Base-by-base conservation (phyloP, 1,140 invertebrate species). In the Sogatella furcifera region DNA sequence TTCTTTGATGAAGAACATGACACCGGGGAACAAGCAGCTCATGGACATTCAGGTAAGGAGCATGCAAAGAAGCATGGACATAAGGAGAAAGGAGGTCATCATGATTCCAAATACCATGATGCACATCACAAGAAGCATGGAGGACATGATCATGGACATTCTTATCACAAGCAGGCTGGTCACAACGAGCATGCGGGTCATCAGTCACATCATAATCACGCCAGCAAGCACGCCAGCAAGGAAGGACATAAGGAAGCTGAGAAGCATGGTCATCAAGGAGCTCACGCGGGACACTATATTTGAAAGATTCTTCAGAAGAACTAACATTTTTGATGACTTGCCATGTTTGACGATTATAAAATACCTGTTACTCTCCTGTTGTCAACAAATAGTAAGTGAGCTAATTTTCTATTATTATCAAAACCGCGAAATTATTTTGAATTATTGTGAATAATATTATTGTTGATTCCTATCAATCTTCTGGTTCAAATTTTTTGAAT, bases 1-100 rank as follows among this genome's bases (percentile, higher is more conserved):
- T 84, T 78, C 73, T 84, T 81, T 61, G 82, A 84, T 58, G 82
- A 83, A 64, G 77, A 78, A n/a, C 78, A 83, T 64, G 80, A 83
- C 65, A 81, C 81, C 66, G 80, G 77, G 0, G 78, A 80, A 54
- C 74, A 77, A 55, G 76, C 77, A 55, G 72, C 82, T 34, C 72
- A 76, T 42, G 76, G 74, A 19, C 76, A 68, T 38, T 59, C 66
- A 13, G 53, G 64, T 0, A 55, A 65, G 15, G 55, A 64, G 13
- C 67, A 68, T 55, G 55, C 60, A 14, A 55, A 69, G 22, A 63
- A 64, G 24, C 64, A 69, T 28, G 69, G 68, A 3, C 65, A 62
- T 9, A 41, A 55, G 2, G 61, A 64, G 31, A 68, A 70, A 57
- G 67, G 66, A 46, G 64, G 61, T 2, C 64, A 68, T 43, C 46